Evolutionary conservation across 2,888 invertebrate species (phyloP), one percentile per base, ranked within the genome.

Genomic region (Stenoptilia bipunctidactyla): DNA sequence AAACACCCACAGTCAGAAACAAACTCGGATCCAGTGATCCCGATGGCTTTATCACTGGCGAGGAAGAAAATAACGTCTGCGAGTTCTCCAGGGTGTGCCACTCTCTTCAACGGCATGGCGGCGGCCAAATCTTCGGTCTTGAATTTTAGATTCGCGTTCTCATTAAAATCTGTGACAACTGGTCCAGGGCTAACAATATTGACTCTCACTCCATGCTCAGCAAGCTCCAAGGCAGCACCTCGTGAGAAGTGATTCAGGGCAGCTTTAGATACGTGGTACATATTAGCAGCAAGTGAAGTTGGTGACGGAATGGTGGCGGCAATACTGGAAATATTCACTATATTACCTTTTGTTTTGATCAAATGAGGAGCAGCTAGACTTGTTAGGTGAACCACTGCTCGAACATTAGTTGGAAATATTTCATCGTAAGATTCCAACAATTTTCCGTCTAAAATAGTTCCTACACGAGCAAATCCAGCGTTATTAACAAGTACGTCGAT

Each of bases 101-200:
- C 15, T 20, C 48, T 46, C 1, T 40, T 40, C 12, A 51, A 40
- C 0, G 46, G 38, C 5, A 46, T 46, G 8, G 2, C 12, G 3
- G 36, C 13, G 13, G 39, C 34, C 1, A 43, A n/a, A 1, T 34
- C 6, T 4, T 46, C 38, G 41, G 40, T 34, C 1, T 86, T 50
- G 92, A 90, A 45, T 92, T 74, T 61, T 92, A 39, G 1, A 4
- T 42, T 39, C 6, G 36, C 92, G 66, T 85, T 83, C 3, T 40
- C 40, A 1, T 46, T 6, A 15, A 56, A 47, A 33, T 57, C 56
- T 0, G 65, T 63, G 2, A 45, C 90, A 1, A 89, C 85, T 0
- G 92, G 91, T 9, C 92, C 92, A 14, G 92, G 92, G 56, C 89
- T 89, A 1, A 92, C 88, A 34, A 86, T 74, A 60, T 92, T 92